phyloP scores from a whole-genome alignment of 2,113 vertebrate species.

The Phalacrocorax aristotelis region DNA sequence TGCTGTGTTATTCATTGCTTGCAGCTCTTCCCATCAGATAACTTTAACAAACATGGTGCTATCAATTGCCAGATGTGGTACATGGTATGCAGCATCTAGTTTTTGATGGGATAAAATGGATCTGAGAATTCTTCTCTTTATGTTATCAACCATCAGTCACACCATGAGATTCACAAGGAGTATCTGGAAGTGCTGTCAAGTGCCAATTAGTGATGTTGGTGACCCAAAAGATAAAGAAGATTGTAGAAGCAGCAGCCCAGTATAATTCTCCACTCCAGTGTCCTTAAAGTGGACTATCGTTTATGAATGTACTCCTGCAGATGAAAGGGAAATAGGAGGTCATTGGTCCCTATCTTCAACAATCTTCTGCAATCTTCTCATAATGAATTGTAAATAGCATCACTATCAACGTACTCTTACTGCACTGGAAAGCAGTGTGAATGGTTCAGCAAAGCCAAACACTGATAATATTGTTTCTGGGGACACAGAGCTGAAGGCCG shows the following conservation, averaged over 20 bases:
- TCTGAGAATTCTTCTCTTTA: conserved; percentile 26
- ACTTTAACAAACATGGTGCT: conserved; percentile 45
- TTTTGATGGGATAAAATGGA: conserved; percentile 39
- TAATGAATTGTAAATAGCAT: conserved; percentile 63
- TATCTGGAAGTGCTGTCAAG: conserved; percentile 65
- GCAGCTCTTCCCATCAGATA: conserved; percentile 35
- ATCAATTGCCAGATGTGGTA: conserved; percentile 40
- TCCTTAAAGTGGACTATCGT: conserved; percentile 55
- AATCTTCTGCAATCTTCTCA: conserved; percentile 58
- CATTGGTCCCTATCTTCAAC: conserved; percentile 59
- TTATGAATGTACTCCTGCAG: conserved; percentile 58
- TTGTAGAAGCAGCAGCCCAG: conserved; percentile 37
- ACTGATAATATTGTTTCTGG: neutral
- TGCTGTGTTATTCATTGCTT: conserved; percentile 29
- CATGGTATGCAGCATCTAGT: neutral
- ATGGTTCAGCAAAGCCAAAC: neutral
- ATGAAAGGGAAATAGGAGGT: conserved; percentile 62
- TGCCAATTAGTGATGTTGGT: conserved; percentile 67
- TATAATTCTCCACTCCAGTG: conserved; percentile 64
- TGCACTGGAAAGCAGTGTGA: neutral
- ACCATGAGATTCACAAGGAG: conserved; percentile 43
- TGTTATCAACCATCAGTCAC: conserved; percentile 57
- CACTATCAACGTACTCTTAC: conserved; percentile 14
- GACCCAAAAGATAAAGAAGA: conserved; percentile 67
- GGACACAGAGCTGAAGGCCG: neutral